Percentiles rank a stretch among this genome's conserved stretches.
Evolutionary conservation across 2,113 vertebrate species (phyloP).

Genomic region (Noctilio leporinus): DNA sequence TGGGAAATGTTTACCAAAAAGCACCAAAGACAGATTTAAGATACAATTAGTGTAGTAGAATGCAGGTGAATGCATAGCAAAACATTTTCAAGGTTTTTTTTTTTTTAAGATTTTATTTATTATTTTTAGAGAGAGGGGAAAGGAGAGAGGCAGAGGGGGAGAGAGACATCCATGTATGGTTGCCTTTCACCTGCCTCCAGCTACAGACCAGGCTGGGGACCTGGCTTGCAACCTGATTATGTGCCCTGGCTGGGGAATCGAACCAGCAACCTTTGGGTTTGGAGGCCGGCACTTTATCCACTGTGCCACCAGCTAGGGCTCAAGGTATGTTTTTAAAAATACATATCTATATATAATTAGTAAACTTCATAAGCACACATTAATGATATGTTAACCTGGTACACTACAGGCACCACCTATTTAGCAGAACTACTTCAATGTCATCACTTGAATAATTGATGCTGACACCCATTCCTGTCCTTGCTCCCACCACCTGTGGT

Average conservation of each 20-base stretch:
- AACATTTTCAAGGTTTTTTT: too few species aligned
- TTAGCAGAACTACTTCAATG: neutral
- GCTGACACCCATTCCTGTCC: neutral
- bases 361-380: neutral
- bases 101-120: too few species aligned
- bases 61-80: neutral
- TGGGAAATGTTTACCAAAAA: neutral
- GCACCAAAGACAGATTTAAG: neutral
- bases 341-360: neutral
- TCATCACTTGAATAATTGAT: neutral
- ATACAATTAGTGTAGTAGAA: neutral
- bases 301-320: too few species aligned
- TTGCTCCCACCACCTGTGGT: neutral
- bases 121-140: too few species aligned
- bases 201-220: too few species aligned
- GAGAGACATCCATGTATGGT: too few species aligned
- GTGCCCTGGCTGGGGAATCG: too few species aligned
- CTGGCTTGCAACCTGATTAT: too few species aligned
- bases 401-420: neutral
- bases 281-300: too few species aligned
- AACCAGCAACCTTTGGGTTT: too few species aligned
- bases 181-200: too few species aligned
- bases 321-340: neutral
- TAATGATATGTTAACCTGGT: neutral
- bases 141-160: too few species aligned